Conservation (phyloP, 1,140 invertebrate genomes). For the Saccostrea echinata region DNA sequence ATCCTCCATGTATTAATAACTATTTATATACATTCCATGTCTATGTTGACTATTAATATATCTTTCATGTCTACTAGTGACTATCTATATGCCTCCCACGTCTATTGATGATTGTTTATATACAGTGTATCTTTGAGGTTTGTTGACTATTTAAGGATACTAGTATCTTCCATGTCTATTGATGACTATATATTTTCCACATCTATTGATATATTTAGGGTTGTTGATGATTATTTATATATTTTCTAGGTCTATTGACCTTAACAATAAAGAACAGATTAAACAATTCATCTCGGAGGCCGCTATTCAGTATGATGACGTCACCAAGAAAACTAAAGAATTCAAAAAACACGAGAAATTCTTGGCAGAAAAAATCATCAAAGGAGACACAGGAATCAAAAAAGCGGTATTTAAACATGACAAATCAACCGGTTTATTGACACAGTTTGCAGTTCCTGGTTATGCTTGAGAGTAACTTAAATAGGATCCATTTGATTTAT, state of each 20-base stretch:
- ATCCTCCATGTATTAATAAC: too few species aligned
- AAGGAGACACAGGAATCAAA: neutral
- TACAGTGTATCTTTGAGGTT: too few species aligned
- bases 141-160: too few species aligned
- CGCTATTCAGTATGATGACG: neutral
- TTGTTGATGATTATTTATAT: neutral
- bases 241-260: neutral
- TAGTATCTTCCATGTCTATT: too few species aligned
- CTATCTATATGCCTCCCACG: too few species aligned
- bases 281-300: neutral
- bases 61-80: too few species aligned
- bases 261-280: neutral
- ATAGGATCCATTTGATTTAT: neutral
- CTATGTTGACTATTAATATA: too few species aligned
- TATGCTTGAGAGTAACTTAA: neutral
- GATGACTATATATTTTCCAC: too few species aligned
- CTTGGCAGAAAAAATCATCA: constrained; percentile 9
- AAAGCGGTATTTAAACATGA: neutral
- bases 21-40: too few species aligned
- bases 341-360: constrained; percentile 29
- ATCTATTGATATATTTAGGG: neutral
- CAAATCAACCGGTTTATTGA: neutral
- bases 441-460: neutral
- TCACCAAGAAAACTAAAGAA: constrained; percentile 31
- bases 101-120: too few species aligned